Conservation (phyloP, 2,113 vertebrate species). For the Baryphthengus martii region DNA sequence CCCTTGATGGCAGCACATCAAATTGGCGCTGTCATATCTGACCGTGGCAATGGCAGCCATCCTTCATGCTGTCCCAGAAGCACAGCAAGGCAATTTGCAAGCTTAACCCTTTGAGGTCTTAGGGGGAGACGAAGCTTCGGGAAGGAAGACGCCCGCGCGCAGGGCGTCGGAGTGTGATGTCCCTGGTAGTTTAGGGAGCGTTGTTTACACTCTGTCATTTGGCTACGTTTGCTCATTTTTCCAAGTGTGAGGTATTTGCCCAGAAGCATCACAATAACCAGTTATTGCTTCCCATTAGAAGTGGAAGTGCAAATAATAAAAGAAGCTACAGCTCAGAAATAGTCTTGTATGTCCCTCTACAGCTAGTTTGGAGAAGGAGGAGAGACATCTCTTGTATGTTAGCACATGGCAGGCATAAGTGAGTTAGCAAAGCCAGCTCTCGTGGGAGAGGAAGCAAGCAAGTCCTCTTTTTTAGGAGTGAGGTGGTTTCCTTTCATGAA, state of each 20-base stretch:
- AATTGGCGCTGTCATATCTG: constrained; percentile 90
- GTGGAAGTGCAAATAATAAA: neutral
- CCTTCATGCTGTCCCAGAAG: constrained; percentile 81
- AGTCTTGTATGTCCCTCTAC: rapidly evolving
- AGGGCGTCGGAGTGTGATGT: neutral
- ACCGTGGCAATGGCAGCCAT: constrained; percentile 87
- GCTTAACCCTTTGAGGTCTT: constrained; percentile 77
- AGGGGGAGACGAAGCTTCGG: neutral
- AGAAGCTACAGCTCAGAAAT: neutral
- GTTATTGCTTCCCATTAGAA: neutral
- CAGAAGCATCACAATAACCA: neutral
- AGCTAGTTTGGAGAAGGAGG: neutral
- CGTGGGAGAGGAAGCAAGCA: rapidly evolving
- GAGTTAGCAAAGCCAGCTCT: neutral
- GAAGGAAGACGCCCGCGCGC: neutral
- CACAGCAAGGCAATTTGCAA: constrained; percentile 76
- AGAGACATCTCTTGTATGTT: neutral
- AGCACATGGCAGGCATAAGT: neutral
- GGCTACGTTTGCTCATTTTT: constrained; percentile 42
- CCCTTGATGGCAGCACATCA: constrained; percentile 90
- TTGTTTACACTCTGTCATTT: constrained; percentile 10
- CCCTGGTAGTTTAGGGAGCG: neutral
- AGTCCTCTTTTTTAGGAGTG: neutral
- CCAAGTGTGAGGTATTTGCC: neutral
- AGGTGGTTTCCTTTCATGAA: neutral